These are phyloP conservation scores for Syrmaticus mikado DNA, from an alignment of 2,113 vertebrate genomes.

Conservation along the genomic window DNA sequence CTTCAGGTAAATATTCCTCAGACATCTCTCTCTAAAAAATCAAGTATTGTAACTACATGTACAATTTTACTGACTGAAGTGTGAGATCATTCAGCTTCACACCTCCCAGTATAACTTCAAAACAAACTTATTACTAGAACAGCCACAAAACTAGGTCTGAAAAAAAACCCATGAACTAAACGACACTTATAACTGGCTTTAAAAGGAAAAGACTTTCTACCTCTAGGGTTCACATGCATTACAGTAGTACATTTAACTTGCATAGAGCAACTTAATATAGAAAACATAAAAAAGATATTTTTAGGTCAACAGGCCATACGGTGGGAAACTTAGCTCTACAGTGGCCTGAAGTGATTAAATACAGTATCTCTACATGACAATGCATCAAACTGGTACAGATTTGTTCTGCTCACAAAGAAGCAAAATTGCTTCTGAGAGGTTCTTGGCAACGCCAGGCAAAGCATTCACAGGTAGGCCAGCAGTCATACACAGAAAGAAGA, in stretches of 20 bases:
- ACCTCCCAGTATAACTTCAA: background rate
- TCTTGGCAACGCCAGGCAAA: too few relatives aligned
- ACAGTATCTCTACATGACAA: background rate
- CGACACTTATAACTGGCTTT: background rate
- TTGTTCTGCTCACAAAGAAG: too few relatives aligned
- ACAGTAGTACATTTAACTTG: background rate
- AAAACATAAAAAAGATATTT: background rate
- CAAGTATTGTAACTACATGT: background rate
- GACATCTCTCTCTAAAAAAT: background rate
- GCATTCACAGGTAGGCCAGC: too few relatives aligned
- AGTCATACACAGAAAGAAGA: too few relatives aligned
- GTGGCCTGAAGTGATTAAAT: background rate
- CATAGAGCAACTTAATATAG: background rate
- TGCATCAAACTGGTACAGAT: background rate
- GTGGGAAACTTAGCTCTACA: background rate
- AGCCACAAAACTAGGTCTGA: background rate
- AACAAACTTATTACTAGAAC: background rate
- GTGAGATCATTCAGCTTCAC: background rate
- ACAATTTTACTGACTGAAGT: background rate
- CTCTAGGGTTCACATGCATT: background rate
- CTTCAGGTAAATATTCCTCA: background rate
- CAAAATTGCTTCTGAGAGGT: too few relatives aligned
- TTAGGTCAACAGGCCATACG: background rate
- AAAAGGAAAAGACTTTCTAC: background rate
- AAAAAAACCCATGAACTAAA: background rate